Evolutionary conservation across 2,888 invertebrate genomes (phyloP).

Genomic region (Acholoe squamosa): DNA sequence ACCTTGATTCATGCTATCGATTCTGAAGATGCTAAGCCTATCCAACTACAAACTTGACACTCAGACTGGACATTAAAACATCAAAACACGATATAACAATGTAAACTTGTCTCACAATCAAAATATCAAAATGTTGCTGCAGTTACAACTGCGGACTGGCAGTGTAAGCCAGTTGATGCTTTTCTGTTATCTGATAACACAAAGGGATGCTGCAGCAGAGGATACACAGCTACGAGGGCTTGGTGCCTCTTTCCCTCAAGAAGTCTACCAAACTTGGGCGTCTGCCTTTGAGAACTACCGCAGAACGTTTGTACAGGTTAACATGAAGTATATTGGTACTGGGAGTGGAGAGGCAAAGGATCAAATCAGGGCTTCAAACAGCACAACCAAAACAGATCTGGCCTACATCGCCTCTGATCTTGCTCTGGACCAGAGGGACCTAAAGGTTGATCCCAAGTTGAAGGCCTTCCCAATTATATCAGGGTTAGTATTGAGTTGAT

Average conservation of each 20-base stretch:
- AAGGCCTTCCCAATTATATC: constrained; percentile 37
- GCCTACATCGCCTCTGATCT: constrained; percentile 10
- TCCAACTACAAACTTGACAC: too few relatives aligned
- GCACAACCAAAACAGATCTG: not conserved
- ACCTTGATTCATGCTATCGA: too few relatives aligned
- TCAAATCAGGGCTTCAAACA: not conserved
- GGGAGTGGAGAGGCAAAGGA: constrained; percentile 64
- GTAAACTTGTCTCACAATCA: too few relatives aligned
- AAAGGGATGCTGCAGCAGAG: too few relatives aligned
- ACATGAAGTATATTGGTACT: constrained; percentile 58
- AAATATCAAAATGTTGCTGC: too few relatives aligned
- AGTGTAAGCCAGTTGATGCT: too few relatives aligned
- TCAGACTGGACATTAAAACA: too few relatives aligned
- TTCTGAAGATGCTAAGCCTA: too few relatives aligned
- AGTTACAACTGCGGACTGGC: too few relatives aligned
- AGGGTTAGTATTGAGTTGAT: constrained; percentile 60
- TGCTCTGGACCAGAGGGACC: not conserved
- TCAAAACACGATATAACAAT: too few relatives aligned
- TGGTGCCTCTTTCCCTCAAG: constrained; percentile 69
- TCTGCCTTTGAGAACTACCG: constrained; percentile 65
- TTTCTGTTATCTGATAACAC: too few relatives aligned
- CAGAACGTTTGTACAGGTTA: constrained; percentile 37
- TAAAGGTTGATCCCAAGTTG: not conserved
- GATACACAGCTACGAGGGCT: constrained; percentile 48
- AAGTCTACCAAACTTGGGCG: constrained; percentile 68